Evolutionary conservation across 2,888 invertebrate genomes (phyloP), one percentile per base, ranked within the genome.

Genomic region (Drosophila hamatofila): DNA sequence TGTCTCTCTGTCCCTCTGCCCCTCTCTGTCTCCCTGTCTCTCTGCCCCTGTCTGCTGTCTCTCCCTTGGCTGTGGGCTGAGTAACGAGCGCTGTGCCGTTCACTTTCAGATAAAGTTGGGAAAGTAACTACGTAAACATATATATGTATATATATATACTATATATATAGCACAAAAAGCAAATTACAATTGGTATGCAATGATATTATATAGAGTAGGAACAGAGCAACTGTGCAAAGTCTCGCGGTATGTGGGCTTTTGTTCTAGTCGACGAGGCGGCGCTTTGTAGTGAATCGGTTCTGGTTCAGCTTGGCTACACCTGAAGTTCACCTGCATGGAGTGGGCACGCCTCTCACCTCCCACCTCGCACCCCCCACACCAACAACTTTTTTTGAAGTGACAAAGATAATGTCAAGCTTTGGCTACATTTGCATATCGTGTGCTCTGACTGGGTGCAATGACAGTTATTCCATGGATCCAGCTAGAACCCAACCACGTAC

Each of bases 121-220:
- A 84, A 89, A 84, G 89, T 84, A 86, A 80, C 75, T 70, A 75
- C 71, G 71, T 64, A 69, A 68, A 75, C n/a, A 12, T 54, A 39
- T 54, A 37, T 52, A 49, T 18, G 6, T 33, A 35, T 23, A 33
- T 52, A 11, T 52, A 12, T 37, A 23, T 37, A 52, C 21, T 37
- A 25, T 37, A 37, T 72, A 69, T 75, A 59, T 77, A 67, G 65
- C 57, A 68, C 59, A 63, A 68, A 52, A 73, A 69, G 64, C 74
- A 87, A 88, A 89, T 83, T 88, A 83, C 83, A 89, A 89, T 89
- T 88, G 85, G 86, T 85, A 84, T 85, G 76, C 79, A 68, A 80
- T 83, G 77, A 72, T 67, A 78, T 81, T 67, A 78, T 81, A 76
- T 55, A 55, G 49, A 72, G 59, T 72, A 77, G 81, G 56, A 71